Base-by-base conservation (phyloP, 2,888 invertebrate genomes). In the Eucriotettix oculatus region DNA sequence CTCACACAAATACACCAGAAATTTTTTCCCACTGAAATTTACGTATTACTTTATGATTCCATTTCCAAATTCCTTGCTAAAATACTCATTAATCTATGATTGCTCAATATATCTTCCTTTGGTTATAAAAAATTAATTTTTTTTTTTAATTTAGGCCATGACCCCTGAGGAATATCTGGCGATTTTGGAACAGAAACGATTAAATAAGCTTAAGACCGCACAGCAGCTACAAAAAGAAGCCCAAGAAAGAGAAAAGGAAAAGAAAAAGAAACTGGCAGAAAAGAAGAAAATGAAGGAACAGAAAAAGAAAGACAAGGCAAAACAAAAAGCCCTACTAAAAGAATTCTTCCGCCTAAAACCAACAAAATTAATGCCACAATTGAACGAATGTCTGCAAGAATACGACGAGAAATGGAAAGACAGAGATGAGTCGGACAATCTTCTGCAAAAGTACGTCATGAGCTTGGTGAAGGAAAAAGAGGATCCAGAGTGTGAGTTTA, bases 381-480 rank as follows among this genome's bases (percentile, higher is more conserved):
- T 48, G 48, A 2, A 5, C 14, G 48, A 48, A 48, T 3, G 14
- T 12, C 2, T 14, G 12, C 5, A 48, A n/a, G 48, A 48, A 12
- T 48, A 14, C n/a, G 48, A n/a, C 3, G 48, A 12, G 14, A 48
- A 48, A 12, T 48, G 48, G 48, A 48, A n/a, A 48, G 12, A 14
- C 1, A 48, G n/a, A 42, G 72, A 78, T 65, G 74, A 79, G 57
- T 66, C 68, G 1, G 72, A 80, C 55, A 80, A 86, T 70, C 79
- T 79, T 9, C 69, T 78, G 16, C 83, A 80, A 70, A 80, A 79
- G 41, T 78, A 79, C 66, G 82, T 87, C 64, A 74, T 78, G 66
- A 78, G 83, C 64, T 71, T 87, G 44, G 79, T 90, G 52, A 80
- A 79, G 11, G 82, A 83, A 65, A 78, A 82, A 63, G 81, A 83